Conservation (phyloP, 1,140 invertebrate species). For the Drosophila eugracilis region DNA sequence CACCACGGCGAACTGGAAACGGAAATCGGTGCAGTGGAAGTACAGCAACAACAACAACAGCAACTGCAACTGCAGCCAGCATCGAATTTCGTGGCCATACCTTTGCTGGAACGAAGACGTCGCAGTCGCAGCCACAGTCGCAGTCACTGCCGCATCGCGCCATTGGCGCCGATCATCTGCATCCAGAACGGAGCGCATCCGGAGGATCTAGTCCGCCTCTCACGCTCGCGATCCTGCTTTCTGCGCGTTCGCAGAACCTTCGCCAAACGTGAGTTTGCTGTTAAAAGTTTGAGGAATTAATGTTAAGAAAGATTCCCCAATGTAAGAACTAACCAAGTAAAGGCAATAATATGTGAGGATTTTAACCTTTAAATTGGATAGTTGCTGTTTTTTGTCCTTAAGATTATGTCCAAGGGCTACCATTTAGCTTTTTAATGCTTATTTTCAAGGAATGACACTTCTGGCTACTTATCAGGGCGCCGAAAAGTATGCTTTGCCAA, state of each 20-base stretch:
- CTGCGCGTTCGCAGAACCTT: constrained; percentile 67
- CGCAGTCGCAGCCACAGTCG: constrained; percentile 73
- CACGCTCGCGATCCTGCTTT: constrained; percentile 68
- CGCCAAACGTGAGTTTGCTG: constrained; percentile 63
- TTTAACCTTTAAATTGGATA: too few species aligned
- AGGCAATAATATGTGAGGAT: too few species aligned
- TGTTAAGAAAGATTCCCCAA: too few species aligned
- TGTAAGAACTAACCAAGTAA: too few species aligned
- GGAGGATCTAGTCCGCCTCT: constrained; percentile 56
- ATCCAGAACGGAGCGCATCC: constrained; percentile 59
- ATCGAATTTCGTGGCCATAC: constrained; percentile 61
- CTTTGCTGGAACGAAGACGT: constrained; percentile 60
- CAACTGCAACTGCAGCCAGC: constrained; percentile 16
- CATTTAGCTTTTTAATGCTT: too few species aligned
- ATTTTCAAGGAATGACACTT: too few species aligned
- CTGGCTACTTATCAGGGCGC: too few species aligned
- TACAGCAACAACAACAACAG: constrained; percentile 11
- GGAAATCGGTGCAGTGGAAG: constrained; percentile 12
- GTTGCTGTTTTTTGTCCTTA: too few species aligned
- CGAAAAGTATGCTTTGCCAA: too few species aligned
- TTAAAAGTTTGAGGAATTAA: background rate
- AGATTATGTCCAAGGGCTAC: too few species aligned
- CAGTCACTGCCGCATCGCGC: constrained; percentile 60
- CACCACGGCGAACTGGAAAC: constrained; percentile 32
- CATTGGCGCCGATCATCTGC: constrained; percentile 70